These are phyloP conservation scores for Oreortyx pictus DNA, from an alignment of 2,797 vertebrate genomes.

Conservation along the genomic window DNA sequence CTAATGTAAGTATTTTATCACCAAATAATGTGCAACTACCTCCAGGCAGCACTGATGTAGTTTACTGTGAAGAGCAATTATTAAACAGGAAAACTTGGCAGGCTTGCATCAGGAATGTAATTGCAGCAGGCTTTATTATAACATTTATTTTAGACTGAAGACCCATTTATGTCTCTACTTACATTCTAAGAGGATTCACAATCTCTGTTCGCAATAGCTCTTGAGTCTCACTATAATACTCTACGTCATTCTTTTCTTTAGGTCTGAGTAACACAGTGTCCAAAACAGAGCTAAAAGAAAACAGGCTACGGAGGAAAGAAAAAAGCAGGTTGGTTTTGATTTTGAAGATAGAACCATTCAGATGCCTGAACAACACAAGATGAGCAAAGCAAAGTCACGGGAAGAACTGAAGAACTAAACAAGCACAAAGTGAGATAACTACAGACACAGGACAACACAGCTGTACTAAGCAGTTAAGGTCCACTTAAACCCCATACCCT, in stretches of 20 bases:
- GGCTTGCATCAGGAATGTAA: neutral
- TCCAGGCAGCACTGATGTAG: neutral
- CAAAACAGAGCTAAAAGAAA: slow-evolving; percentile 97
- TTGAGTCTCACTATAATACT: slow-evolving; percentile 98
- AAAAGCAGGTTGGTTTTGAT: neutral
- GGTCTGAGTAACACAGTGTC: slow-evolving; percentile 97
- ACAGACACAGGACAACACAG: neutral
- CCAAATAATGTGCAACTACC: neutral
- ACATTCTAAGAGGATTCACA: slow-evolving; percentile 98
- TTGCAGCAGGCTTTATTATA: neutral
- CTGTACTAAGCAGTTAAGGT: neutral
- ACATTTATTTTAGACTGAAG: neutral
- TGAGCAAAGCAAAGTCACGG: slow-evolving; percentile 23
- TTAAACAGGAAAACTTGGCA: neutral
- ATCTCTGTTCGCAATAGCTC: slow-evolving; percentile 96
- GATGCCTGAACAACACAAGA: neutral
- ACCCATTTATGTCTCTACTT: slow-evolving; percentile 70
- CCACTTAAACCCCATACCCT: neutral
- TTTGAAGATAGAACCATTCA: neutral
- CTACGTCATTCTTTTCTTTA: slow-evolving; percentile 95
- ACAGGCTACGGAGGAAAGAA: slow-evolving; percentile 84
- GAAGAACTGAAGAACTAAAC: neutral
- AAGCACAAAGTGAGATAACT: neutral
- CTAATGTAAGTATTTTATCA: neutral
- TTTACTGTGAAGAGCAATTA: neutral